These are phyloP conservation scores for Sclerodermus sp. DNA, from an alignment of 2,888 invertebrate species.

Conservation along the genomic window DNA sequence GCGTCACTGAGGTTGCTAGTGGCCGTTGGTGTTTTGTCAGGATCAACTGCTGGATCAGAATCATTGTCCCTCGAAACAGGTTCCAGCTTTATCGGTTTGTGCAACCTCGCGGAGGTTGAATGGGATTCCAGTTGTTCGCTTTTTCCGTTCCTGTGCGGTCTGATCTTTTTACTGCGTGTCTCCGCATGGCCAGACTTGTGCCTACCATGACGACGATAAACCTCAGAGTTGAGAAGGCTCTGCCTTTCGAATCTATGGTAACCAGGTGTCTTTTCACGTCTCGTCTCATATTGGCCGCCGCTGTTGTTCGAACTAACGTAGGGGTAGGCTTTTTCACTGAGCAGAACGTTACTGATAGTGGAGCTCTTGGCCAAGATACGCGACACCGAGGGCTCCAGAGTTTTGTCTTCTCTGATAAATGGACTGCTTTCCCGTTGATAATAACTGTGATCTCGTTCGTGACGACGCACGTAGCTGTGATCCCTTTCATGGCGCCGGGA, in stretches of 20 bases:
- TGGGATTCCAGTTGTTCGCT: conserved; percentile 64
- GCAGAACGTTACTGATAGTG: conserved; percentile 67
- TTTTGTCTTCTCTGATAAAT: conserved; percentile 63
- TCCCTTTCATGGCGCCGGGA: conserved; percentile 28
- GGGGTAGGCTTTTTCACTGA: conserved; percentile 71
- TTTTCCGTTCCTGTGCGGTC: conserved; percentile 65
- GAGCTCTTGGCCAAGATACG: conserved; percentile 69
- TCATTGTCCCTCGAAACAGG: conserved; percentile 22
- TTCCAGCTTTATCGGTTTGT: conserved; percentile 63
- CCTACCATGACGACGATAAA: conserved; percentile 48
- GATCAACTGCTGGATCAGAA: no score
- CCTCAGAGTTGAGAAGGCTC: conserved; percentile 61
- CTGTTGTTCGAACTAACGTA: conserved; percentile 54
- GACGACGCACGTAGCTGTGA: conserved; percentile 28
- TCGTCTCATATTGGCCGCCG: conserved; percentile 50
- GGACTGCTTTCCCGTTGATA: conserved; percentile 41
- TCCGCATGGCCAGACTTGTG: conserved; percentile 57
- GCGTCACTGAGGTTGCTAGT: conserved; percentile 6
- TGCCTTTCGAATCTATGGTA: conserved; percentile 59
- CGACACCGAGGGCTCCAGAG: conserved; percentile 64
- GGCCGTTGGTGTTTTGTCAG: conserved; percentile 51
- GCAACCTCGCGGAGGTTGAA: conserved; percentile 34
- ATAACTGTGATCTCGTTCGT: conserved; percentile 34
- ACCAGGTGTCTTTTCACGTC: conserved; percentile 66
- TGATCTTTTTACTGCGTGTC: conserved; percentile 38